phyloP scores from a whole-genome alignment of 2,797 vertebrate species.

The Cossypha caffra region DNA sequence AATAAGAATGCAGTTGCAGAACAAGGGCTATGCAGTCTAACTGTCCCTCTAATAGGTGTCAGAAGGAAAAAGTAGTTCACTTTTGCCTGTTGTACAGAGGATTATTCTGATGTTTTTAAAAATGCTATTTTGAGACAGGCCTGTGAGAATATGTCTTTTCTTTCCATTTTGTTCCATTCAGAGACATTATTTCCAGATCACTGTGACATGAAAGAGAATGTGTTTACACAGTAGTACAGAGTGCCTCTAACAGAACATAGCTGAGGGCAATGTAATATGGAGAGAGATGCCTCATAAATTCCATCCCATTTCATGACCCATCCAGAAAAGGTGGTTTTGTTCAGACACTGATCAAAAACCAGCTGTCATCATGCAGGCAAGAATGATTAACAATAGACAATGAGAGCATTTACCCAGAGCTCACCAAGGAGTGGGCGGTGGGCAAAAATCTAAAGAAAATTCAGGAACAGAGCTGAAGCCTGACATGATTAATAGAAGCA shows the following conservation, averaged over 20 bases:
- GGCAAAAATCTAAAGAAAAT: background rate
- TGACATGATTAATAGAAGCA: background rate
- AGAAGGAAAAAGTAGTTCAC: background rate
- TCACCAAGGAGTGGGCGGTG: background rate
- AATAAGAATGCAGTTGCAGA: background rate
- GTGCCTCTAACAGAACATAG: slow-evolving; percentile 35
- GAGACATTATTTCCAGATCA: slow-evolving; percentile 6
- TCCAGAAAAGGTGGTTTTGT: slow-evolving; percentile 14
- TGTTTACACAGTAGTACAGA: slow-evolving; percentile 15
- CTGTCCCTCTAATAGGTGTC: background rate
- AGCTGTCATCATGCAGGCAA: background rate
- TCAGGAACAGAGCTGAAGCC: background rate
- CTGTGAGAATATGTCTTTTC: background rate
- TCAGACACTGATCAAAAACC: background rate
- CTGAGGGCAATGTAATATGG: slow-evolving; percentile 27
- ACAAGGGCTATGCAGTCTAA: background rate
- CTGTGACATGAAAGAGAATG: slow-evolving; percentile 43
- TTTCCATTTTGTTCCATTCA: background rate
- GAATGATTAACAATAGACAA: background rate
- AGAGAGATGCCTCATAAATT: slow-evolving; percentile 45
- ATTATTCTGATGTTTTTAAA: background rate
- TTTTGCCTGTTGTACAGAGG: background rate
- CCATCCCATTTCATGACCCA: background rate
- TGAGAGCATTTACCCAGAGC: background rate
- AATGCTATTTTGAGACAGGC: background rate